Conservation (phyloP, 2,113 vertebrate genomes). For the Callithrix jacchus region DNA sequence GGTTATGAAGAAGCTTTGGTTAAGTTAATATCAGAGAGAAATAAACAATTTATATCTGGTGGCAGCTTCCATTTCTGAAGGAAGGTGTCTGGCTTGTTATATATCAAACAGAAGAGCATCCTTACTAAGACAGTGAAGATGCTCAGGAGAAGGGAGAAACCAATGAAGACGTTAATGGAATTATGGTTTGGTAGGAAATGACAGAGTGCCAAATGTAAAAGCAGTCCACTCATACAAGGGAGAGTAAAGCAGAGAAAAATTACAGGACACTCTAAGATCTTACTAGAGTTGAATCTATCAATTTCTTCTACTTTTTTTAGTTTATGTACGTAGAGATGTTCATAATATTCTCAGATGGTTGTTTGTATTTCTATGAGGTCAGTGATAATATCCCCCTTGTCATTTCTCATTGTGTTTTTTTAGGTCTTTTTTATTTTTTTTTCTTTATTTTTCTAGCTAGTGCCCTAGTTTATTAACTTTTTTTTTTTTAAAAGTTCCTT, state of each 20-base stretch:
- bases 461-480: no score
- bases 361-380: no score
- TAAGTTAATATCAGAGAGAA: background rate
- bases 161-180: background rate
- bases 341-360: no score
- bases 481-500: no score
- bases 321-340: no score
- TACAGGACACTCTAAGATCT: background rate
- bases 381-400: no score
- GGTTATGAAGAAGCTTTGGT: background rate
- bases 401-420: no score
- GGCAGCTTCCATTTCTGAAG: background rate
- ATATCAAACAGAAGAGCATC: background rate
- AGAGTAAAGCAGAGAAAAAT: background rate
- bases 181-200: background rate
- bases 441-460: no score
- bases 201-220: background rate
- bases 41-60: background rate
- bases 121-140: background rate
- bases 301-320: no score
- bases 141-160: background rate
- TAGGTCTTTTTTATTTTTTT: no score
- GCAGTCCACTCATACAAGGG: background rate
- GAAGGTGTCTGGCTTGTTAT: background rate
- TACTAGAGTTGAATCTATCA: background rate